A percentile compares a stretch with the other conserved stretches of the same genome.
Conservation (phyloP, 2,888 invertebrate genomes). For the Cantharis rufa region DNA sequence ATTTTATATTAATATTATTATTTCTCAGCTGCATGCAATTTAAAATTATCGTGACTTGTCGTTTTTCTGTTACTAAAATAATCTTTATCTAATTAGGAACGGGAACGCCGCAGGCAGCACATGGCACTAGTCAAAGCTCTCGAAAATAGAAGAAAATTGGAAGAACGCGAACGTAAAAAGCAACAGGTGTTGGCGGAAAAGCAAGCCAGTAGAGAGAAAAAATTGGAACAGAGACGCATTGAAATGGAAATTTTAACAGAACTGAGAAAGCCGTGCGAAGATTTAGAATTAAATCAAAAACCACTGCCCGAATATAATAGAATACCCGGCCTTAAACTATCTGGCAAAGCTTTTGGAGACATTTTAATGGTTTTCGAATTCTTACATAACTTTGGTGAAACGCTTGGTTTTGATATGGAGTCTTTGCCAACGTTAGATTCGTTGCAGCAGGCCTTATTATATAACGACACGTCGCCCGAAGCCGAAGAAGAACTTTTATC, state of each 20-base stretch:
- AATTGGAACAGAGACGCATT: constrained; percentile 71
- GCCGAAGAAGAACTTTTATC: constrained; percentile 85
- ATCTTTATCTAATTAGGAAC: constrained; percentile 67
- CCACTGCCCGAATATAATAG: constrained; percentile 73
- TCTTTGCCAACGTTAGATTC: constrained; percentile 84
- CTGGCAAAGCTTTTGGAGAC: constrained; percentile 90
- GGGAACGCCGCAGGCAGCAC: constrained; percentile 88
- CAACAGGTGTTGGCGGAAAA: constrained; percentile 82
- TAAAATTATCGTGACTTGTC: constrained; percentile 3
- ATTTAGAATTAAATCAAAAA: constrained; percentile 82
- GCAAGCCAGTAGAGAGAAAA: constrained; percentile 82
- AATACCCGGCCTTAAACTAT: constrained; percentile 67
- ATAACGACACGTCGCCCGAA: constrained; percentile 74
- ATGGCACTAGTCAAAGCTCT: constrained; percentile 85
- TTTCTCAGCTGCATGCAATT: neutral
- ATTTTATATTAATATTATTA: constrained; percentile 1
- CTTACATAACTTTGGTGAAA: constrained; percentile 93
- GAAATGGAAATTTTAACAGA: constrained; percentile 72
- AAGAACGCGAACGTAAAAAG: constrained; percentile 79
- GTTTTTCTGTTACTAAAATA: neutral
- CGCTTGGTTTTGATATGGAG: constrained; percentile 90
- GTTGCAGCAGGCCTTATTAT: constrained; percentile 80
- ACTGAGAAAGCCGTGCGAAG: constrained; percentile 87
- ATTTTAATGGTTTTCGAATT: constrained; percentile 96
- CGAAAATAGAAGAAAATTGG: constrained; percentile 83